Evolutionary conservation across 2,888 invertebrate genomes (phyloP).

Genomic region (Malthinus seriepunctatus): DNA sequence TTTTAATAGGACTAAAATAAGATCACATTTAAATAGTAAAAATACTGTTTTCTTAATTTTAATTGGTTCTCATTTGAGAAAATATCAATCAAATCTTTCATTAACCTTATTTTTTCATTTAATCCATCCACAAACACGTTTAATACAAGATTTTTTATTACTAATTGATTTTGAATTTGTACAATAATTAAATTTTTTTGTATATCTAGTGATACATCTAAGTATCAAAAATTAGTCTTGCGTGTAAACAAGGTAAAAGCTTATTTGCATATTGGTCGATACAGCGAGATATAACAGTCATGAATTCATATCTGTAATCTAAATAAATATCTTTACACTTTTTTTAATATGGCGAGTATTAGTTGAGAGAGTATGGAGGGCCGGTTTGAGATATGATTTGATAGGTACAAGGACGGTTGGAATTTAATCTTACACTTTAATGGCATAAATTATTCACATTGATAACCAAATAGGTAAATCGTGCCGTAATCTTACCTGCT

Average conservation of each 20-base stretch:
- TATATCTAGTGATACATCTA: constrained; percentile 28
- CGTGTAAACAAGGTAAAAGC: constrained; percentile 40
- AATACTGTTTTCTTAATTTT: no score
- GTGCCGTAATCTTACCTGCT: constrained; percentile 48
- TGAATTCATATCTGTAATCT: constrained; percentile 46
- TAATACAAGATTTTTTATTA: no score
- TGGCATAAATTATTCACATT: constrained; percentile 53
- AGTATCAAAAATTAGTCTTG: constrained; percentile 46
- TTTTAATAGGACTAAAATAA: no score
- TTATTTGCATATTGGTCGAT: constrained; percentile 50
- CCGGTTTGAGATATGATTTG: constrained; percentile 51
- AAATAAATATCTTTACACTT: constrained; percentile 47
- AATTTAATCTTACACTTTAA: constrained; percentile 53
- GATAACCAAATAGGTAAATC: constrained; percentile 53
- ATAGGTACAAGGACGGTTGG: constrained; percentile 51
- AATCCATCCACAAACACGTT: no score
- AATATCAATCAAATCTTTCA: no score
- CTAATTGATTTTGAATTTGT: no score
- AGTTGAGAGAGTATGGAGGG: constrained; percentile 41
- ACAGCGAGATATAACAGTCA: constrained; percentile 47
- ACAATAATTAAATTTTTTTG: constrained; percentile 7
- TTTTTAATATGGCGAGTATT: constrained; percentile 32
- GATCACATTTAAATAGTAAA: no score
- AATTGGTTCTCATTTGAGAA: no score
- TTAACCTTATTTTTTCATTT: no score